Percentiles rank a stretch among this genome's conserved stretches.
Conservation (phyloP, 2,888 invertebrate genomes). For the Zaprionus bogoriensis region DNA sequence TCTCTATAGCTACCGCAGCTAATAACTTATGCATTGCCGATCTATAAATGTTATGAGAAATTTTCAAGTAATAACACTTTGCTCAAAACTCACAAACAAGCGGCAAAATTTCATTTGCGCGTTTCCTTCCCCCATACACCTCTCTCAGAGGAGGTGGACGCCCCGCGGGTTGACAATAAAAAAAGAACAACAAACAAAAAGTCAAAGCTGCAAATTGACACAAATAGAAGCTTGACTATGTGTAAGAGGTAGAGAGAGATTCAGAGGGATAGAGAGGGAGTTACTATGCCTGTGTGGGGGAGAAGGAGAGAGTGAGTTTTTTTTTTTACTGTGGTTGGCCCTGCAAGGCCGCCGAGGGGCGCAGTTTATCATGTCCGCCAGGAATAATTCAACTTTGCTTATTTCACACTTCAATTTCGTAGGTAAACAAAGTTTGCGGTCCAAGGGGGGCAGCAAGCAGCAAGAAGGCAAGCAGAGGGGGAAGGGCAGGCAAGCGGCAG, state of each 20-base stretch:
- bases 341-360: constrained; percentile 41
- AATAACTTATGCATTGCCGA: constrained; percentile 9
- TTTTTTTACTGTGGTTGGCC: constrained; percentile 1
- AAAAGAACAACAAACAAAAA: constrained; percentile 40
- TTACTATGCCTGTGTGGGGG: not conserved
- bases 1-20: not conserved
- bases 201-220: constrained; percentile 65
- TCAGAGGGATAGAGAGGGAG: not conserved
- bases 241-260: not conserved
- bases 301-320: no score
- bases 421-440: constrained; percentile 74
- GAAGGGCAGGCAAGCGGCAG: not conserved
- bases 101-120: constrained; percentile 41
- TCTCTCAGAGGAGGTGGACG: no score
- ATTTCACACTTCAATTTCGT: constrained; percentile 80
- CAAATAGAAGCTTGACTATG: constrained; percentile 59
- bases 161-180: not conserved
- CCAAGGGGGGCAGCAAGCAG: constrained; percentile 4
- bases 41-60: constrained; percentile 13
- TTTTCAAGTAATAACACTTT: constrained; percentile 47
- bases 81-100: constrained; percentile 9
- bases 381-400: constrained; percentile 81
- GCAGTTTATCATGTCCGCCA: constrained; percentile 79
- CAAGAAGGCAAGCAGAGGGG: not conserved
- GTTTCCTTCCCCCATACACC: constrained; percentile 1